Conservation (phyloP, 2,113 vertebrate species). For the Fulmarus glacialis region DNA sequence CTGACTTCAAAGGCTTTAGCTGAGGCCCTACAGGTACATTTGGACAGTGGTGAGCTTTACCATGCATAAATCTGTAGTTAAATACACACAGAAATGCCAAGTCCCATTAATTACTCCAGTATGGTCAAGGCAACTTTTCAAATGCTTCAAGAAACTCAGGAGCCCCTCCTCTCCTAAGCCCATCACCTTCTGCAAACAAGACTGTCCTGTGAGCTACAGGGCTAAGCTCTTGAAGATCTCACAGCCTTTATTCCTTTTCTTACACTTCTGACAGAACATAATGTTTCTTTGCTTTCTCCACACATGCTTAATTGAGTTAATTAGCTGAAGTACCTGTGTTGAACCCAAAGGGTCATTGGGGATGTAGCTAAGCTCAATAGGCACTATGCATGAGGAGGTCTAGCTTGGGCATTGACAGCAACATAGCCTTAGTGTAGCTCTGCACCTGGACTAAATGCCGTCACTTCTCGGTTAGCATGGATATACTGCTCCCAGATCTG, state of each 20-base stretch:
- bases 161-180: neutral
- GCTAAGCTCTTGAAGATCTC: neutral
- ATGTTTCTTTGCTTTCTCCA: neutral
- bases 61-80: constrained; percentile 21
- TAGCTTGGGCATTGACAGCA: neutral
- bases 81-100: neutral
- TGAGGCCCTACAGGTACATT: constrained; percentile 31
- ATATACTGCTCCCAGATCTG: neutral
- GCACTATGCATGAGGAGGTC: neutral
- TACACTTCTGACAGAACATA: accelerated
- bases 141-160: neutral
- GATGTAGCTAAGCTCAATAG: neutral
- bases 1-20: constrained; percentile 35
- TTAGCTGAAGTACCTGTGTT: neutral
- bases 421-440: neutral
- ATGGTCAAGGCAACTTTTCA: neutral
- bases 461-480: accelerated
- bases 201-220: neutral
- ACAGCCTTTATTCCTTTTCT: neutral
- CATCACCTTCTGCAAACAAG: neutral
- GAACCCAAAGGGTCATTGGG: neutral
- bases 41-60: constrained; percentile 28
- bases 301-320: neutral
- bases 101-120: neutral
- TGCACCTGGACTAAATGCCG: neutral